Conservation (phyloP, 1,140 invertebrate genomes). For the Archivesica marissinica region DNA sequence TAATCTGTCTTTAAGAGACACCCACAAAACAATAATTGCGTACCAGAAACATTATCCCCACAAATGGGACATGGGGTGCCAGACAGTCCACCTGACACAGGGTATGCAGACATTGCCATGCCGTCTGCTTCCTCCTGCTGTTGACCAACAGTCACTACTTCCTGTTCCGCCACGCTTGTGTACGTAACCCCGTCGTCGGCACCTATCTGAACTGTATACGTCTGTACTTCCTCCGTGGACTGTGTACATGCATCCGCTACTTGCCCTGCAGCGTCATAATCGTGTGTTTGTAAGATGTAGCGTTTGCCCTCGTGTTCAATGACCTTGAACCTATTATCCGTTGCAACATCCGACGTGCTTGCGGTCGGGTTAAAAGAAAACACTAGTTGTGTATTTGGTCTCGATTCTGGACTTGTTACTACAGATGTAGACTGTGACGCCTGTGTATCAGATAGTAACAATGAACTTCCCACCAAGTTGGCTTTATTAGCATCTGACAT, state of each 20-base stretch:
- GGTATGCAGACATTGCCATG: conserved; percentile 6
- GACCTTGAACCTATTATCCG: not conserved
- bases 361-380: conserved; percentile 24
- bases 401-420: not conserved
- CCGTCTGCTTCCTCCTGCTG: conserved; percentile 25
- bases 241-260: not conserved
- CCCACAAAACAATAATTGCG: too few relatives aligned
- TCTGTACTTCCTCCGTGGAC: not conserved
- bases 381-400: not conserved
- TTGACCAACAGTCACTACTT: conserved; percentile 14
- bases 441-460: not conserved
- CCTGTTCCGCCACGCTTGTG: conserved; percentile 33
- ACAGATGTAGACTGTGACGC: not conserved
- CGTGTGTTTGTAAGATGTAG: conserved; percentile 52
- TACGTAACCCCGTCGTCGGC: conserved; percentile 10
- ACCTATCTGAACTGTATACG: conserved; percentile 15
- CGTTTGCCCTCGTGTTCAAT: conserved; percentile 57
- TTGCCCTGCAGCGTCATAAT: not conserved
- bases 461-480: not conserved
- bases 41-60: conserved; percentile 79
- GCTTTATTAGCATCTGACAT: not conserved
- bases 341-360: not conserved
- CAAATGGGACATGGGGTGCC: conserved; percentile 75
- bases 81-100: not conserved
- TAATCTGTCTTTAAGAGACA: too few relatives aligned